Base-by-base conservation (phyloP, 2,888 invertebrate species). In the Philereme vetulata region DNA sequence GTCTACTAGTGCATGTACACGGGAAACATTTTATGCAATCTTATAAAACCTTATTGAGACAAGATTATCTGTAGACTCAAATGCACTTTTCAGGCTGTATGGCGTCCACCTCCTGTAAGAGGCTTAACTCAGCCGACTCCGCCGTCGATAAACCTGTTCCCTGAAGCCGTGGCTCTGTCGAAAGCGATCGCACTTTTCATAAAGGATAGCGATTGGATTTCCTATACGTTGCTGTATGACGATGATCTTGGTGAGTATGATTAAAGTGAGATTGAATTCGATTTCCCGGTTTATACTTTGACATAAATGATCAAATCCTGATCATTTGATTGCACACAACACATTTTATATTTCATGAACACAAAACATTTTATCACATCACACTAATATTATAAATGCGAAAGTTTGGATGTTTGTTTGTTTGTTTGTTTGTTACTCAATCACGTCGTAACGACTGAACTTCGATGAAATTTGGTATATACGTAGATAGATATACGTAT, bases 221-320 rank as follows among this genome's bases (percentile, higher is more conserved):
- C 93, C 11, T 97, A 96, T 79, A 95, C 96, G 1, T 92, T 96
- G 44, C 89, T 97, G 32, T 97, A 97, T 76, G 96, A 97, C 75
- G 93, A 94, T 57, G 94, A 96, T 74, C 95, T 96, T 60, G 96
- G 96, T 78, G 73, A 64, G 35, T 49, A 5, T 36, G 4, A n/a
- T 5, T 42, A 35, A 4, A 3, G 11, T 4, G 7, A 6, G 38
- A 7, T 38, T 38, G 7, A 8, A 4, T 8, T 38, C 7, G 35
- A 36, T 8, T 38, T 38, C 4, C 5, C 38, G 1, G 21, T 21
- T 21, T 21, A 21, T 21, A 21, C 21, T 21, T 21, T 21, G 21
- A 21, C 21, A 21, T 21, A 21, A 21, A 21, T 21, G 21, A n/a
- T n/a, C n/a, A n/a, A n/a, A n/a, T n/a, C n/a, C n/a, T n/a, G n/a